Base-by-base conservation (phyloP, 2,113 vertebrate species). In the Poeciliopsis occidentalis region DNA sequence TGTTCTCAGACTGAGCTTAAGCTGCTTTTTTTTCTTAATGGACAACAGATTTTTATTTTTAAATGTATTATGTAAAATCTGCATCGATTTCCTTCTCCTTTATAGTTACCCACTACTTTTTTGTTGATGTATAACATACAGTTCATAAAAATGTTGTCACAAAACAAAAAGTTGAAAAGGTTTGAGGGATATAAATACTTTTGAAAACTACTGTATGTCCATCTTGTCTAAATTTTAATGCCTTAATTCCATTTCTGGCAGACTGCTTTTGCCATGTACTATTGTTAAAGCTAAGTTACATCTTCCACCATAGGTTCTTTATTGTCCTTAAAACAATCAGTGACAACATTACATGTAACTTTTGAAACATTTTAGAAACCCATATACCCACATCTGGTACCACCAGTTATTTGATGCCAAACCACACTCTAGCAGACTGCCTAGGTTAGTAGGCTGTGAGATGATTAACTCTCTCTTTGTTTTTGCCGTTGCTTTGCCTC, bases 381-480 rank as follows among this genome's bases (percentile, higher is more conserved):
- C 37, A 66, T 88, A 79, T 76, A 71, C 64, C 71, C 64, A 82
- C 47, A 90, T 88, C 87, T 91, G 90, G 87, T 83, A 87, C 81
- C 75, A 81, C 87, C 88, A 88, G 85, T 76, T 82, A 80, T 91
- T 86, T 78, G 84, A 87, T 90, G 87, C 87, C 87, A 90, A 84
- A 78, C 87, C 84, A n/a, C 75, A 77, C 82, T 89, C 79, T 81
- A 80, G 82, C 66, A 68, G 78, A 77, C 65, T 57, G 32, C 32
- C 61, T 69, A 83, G 85, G 87, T 88, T 81, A 87, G 85, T 77
- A 78, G 78, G 82, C 85, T 88, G 86, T 88, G 83, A 87, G 90
- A 92, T 93, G 84, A 93, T 93, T 93, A 93, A 93, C 92, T 85
- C 88, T 78, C 81, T 71, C 88, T 92, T 91, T 91, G 88, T 93